Percentiles rank a stretch among this genome's conserved stretches.
Evolutionary conservation across 2,888 invertebrate species (phyloP).

Genomic region (Pilophorus perplexus): DNA sequence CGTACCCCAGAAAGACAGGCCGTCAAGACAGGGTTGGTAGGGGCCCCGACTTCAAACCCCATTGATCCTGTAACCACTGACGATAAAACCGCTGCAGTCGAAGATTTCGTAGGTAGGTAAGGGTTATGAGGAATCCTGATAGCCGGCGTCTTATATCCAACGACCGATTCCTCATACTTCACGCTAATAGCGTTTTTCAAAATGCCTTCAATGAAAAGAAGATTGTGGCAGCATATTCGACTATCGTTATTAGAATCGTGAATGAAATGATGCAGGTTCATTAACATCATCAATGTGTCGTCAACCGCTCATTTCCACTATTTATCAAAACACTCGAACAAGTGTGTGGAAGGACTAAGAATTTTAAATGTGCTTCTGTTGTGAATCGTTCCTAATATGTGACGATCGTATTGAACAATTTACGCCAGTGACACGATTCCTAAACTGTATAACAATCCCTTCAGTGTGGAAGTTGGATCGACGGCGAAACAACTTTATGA

Average conservation of each 20-base stretch:
- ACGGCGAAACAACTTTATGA: conserved; percentile 6
- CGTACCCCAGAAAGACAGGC: no score
- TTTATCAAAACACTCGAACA: not conserved
- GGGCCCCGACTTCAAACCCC: no score
- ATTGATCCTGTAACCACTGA: no score
- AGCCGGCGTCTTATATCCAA: not conserved
- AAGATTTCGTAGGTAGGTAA: no score
- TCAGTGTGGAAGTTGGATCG: conserved; percentile 3
- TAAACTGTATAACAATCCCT: not conserved
- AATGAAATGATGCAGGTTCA: not conserved
- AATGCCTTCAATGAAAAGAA: conserved; percentile 4
- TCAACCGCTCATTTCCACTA: not conserved
- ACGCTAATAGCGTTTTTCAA: not conserved
- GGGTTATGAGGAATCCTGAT: not conserved
- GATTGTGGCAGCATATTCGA: not conserved
- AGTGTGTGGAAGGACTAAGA: not conserved
- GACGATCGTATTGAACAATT: not conserved
- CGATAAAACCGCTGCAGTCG: no score
- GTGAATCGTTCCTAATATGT: conserved; percentile 15
- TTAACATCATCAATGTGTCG: not conserved
- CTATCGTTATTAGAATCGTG: not conserved
- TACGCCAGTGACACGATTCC: not conserved
- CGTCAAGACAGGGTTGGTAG: no score
- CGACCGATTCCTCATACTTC: not conserved
- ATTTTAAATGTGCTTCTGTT: no score